Evolutionary conservation across 2,797 vertebrate genomes (phyloP), one percentile per base, ranked within the genome.

Genomic region (Semaprochilodus insignis): DNA sequence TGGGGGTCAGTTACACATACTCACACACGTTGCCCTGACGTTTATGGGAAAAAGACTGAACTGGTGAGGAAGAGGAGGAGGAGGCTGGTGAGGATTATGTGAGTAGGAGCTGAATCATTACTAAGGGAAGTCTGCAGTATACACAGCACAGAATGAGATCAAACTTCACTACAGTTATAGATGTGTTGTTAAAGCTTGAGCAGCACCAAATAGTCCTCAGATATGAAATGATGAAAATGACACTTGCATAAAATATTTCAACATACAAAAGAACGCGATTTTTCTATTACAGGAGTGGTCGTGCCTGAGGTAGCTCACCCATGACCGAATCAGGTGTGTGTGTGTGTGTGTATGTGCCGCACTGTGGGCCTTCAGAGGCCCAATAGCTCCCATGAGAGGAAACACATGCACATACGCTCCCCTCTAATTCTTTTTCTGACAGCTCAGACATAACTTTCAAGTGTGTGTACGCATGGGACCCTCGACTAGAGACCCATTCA

Each of bases 1-100:
- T 89, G 81, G 90, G 90, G 87, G 90, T 92, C 87, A 90, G 85
- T 83, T 80, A 88, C 88, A 85, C 78, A 84, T 87, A 81, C 21
- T 76, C 75, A 81, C 62, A 51, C 40, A 67, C 48, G n/a, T 83
- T 78, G 87, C 81, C 77, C 85, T 81, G 85, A 89, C 88, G 90
- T 92, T 92, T 92, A 91, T 92, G 87, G 86, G 83, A 86, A 89
- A 86, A 85, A 85, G 78, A 62, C 73, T 57, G n/a, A 81, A 76
- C 82, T 84, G 86, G 78, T 88, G 90, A 88, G 74, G 54, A 83
- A 82, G 74, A 74, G 78, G 88, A 86, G 78, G 88, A 86, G 86
- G 76, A 73, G 57, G 74, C 60, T 70, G 78, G 59, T 66, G 44
- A 85, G 25, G 34, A 78, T 81, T 74, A 81, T 62, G 48, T 66